These are phyloP conservation scores for Lytechinus variegatus DNA, from an alignment of 35 echinoderm and acorn worm species.

Conservation along the genomic window DNA sequence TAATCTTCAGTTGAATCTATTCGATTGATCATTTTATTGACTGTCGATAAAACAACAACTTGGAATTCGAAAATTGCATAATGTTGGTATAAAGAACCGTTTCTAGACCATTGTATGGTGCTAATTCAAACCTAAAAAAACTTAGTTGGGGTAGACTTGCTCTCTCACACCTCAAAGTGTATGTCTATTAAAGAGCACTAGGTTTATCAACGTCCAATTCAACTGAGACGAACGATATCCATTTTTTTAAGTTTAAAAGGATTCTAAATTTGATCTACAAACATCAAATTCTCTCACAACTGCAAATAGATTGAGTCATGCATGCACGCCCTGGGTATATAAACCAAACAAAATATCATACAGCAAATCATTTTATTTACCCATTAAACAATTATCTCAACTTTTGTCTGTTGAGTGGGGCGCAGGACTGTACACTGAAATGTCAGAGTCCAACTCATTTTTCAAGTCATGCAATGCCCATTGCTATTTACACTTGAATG, in stretches of 20 bases:
- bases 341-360: neutral
- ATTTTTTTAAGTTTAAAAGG: neutral
- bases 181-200: too few species aligned
- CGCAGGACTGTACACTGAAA: neutral
- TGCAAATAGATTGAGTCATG: neutral
- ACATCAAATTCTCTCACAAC: neutral
- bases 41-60: too few species aligned
- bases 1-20: too few species aligned
- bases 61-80: too few species aligned
- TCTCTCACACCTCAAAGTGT: too few species aligned
- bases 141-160: too few species aligned
- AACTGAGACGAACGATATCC: too few species aligned
- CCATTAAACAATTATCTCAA: constrained; percentile 14
- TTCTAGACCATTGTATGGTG: too few species aligned
- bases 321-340: neutral
- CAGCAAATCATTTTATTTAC: constrained; percentile 6
- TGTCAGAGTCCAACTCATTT: neutral
- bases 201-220: too few species aligned
- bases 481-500: neutral
- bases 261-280: neutral
- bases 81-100: too few species aligned
- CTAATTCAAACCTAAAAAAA: too few species aligned
- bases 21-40: too few species aligned
- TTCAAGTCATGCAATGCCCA: neutral
- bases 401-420: neutral